Conservation (phyloP, 2,113 vertebrate genomes). For the Leuciscus idus region DNA sequence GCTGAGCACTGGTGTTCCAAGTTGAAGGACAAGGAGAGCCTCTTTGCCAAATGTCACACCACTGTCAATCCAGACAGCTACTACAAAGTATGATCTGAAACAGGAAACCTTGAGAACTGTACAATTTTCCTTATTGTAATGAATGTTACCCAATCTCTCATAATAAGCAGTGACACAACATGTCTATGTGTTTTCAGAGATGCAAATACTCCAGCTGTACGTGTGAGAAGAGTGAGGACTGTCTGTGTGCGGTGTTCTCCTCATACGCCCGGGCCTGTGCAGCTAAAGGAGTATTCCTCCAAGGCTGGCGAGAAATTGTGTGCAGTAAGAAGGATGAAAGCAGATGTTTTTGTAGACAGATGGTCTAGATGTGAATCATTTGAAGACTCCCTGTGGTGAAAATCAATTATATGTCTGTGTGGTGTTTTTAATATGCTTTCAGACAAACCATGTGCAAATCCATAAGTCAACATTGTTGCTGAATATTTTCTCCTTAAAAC, state of each 20-base stretch:
- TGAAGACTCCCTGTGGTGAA: neutral
- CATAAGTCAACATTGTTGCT: too few relatives aligned
- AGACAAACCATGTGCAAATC: too few relatives aligned
- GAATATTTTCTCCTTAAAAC: too few relatives aligned
- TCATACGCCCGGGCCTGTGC: conserved; percentile 90
- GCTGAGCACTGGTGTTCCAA: conserved; percentile 92
- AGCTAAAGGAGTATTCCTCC: conserved; percentile 82
- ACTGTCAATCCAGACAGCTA: conserved; percentile 82
- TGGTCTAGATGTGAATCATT: neutral
- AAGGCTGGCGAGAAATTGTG: conserved; percentile 82
- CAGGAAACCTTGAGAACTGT: too few relatives aligned
- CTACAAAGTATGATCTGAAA: conserved; percentile 81
- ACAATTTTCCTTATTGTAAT: too few relatives aligned
- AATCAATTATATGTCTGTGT: too few relatives aligned
- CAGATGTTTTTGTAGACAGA: too few relatives aligned
- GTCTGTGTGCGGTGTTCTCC: conserved; percentile 89
- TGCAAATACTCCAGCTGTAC: conserved; percentile 91
- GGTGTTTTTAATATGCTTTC: too few relatives aligned
- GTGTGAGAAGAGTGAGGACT: conserved; percentile 87
- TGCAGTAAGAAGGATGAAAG: conserved; percentile 80
- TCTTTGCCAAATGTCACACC: conserved; percentile 83
- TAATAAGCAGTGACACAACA: too few relatives aligned
- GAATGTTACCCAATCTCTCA: neutral
- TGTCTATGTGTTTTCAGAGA: conserved; percentile 73
- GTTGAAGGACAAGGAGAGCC: conserved; percentile 72